A percentile compares a stretch with the other conserved stretches of the same genome.
Conservation (phyloP, 2,888 invertebrate genomes). For the Thysanoteuthis rhombus region DNA sequence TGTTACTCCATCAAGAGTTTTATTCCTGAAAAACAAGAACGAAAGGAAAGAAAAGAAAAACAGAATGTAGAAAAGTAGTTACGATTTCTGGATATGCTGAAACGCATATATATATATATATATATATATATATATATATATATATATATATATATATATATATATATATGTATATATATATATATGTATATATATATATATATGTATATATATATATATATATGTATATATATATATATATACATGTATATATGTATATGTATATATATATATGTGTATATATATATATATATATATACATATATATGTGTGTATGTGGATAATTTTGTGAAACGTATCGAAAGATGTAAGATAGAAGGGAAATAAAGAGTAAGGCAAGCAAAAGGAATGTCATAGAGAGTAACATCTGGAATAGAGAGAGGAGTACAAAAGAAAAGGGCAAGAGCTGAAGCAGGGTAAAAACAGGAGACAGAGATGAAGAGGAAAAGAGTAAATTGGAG, state of each 20-base stretch:
- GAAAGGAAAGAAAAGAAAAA: not conserved
- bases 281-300: not conserved
- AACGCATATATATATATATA: too few species aligned
- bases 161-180: not conserved
- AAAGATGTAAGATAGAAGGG: too few species aligned
- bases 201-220: not conserved
- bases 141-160: not conserved
- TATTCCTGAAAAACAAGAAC: too few species aligned
- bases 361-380: too few species aligned
- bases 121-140: not conserved
- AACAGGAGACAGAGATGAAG: too few species aligned
- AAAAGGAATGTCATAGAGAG: too few species aligned
- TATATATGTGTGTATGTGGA: not conserved
- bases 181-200: not conserved
- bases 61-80: not conserved
- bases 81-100: too few species aligned
- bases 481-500: too few species aligned
- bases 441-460: too few species aligned
- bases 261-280: not conserved
- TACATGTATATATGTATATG: not conserved
- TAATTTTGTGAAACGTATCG: not conserved
- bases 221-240: not conserved
- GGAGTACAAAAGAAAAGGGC: too few species aligned
- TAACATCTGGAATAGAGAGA: too few species aligned
- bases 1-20: not conserved